Evolutionary conservation across 2,113 vertebrate genomes (phyloP).

Genomic region (Gadus chalcogrammus): DNA sequence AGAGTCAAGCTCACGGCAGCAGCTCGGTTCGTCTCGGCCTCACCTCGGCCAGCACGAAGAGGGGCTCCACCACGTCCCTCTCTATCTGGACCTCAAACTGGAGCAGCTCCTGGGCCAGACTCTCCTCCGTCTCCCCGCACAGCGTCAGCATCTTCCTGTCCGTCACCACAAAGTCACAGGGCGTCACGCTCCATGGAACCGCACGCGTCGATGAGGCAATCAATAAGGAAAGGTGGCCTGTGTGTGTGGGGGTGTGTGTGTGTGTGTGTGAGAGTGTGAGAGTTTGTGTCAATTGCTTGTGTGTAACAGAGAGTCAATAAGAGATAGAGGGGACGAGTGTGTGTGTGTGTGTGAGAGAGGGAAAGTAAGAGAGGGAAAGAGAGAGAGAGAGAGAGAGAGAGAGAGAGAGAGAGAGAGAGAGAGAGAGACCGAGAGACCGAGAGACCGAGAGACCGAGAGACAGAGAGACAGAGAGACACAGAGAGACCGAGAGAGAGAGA

Average conservation of each 20-base stretch:
- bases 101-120: slow-evolving; percentile 91
- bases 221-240: slow-evolving; percentile 37
- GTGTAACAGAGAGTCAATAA: not conserved
- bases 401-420: too few species aligned
- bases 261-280: slow-evolving; percentile 20
- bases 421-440: too few species aligned
- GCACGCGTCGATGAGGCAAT: slow-evolving; percentile 29
- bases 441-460: too few species aligned
- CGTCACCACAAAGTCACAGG: too few species aligned
- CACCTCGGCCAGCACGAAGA: slow-evolving; percentile 92
- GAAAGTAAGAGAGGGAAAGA: too few species aligned
- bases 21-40: slow-evolving; percentile 11
- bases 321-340: too few species aligned
- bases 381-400: too few species aligned
- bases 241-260: slow-evolving; percentile 20
- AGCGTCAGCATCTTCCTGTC: slow-evolving; percentile 93
- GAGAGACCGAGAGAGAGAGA: too few species aligned
- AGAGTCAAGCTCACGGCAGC: not conserved
- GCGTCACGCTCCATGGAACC: not conserved
- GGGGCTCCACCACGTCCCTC: slow-evolving; percentile 91
- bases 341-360: too few species aligned
- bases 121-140: slow-evolving; percentile 92
- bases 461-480: too few species aligned
- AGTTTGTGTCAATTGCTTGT: slow-evolving; percentile 2
- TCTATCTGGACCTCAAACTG: slow-evolving; percentile 95